phyloP scores from a whole-genome alignment of 2,888 invertebrate species.

The Alloscopus bannaensis region DNA sequence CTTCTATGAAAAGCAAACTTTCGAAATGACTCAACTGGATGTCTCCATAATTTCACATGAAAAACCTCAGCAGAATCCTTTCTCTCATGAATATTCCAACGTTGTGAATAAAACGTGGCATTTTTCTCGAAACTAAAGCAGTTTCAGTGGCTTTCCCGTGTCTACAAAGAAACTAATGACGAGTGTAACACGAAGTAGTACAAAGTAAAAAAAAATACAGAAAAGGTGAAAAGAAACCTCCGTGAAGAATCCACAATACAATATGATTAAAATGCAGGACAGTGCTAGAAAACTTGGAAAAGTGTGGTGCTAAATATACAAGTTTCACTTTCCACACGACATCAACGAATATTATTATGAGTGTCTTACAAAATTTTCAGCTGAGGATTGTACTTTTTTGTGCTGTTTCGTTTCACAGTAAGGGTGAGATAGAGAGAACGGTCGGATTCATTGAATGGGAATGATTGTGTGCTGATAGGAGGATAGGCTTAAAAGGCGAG shows the following conservation, averaged over 20 bases:
- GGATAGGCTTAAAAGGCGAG: conserved; percentile 63
- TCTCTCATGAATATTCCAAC: conserved; percentile 9
- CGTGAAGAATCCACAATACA: neutral
- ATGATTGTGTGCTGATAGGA: conserved; percentile 61
- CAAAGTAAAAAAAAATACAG: neutral
- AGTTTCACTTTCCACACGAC: too few species aligned
- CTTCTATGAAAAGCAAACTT: conserved; percentile 17
- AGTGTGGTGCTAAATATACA: too few species aligned
- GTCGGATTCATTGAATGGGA: conserved; percentile 50
- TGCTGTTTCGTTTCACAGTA: neutral
- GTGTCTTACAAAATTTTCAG: neutral
- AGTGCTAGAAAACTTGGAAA: neutral
- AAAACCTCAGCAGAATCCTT: conserved; percentile 1
- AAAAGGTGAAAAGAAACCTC: neutral
- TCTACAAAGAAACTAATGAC: conserved; percentile 16
- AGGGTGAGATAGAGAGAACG: conserved; percentile 16
- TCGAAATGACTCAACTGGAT: conserved; percentile 21
- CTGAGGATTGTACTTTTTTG: neutral
- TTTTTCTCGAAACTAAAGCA: neutral
- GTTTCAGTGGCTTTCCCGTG: neutral
- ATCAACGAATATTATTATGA: too few species aligned
- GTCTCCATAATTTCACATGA: conserved; percentile 15
- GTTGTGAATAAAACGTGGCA: neutral
- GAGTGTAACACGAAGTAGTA: neutral
- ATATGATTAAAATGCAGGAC: neutral